Evolutionary conservation across 2,797 vertebrate genomes (phyloP), one percentile per base, ranked within the genome.

Genomic region (Accipiter badius): DNA sequence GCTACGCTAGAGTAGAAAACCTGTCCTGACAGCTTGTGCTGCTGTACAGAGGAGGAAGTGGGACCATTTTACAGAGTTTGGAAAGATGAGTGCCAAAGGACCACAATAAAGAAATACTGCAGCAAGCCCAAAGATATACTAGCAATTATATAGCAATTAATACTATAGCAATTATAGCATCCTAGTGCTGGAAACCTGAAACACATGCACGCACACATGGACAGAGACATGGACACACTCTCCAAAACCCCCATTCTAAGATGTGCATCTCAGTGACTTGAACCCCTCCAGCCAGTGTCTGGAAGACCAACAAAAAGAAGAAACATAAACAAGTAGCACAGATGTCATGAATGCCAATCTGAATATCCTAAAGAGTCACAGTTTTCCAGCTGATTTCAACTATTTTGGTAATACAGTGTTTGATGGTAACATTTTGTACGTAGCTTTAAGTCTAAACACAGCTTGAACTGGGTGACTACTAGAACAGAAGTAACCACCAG

Each of bases 201-300:
- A 78, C 8, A 46, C 26, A 37, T 3, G 9, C 24, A n/a, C 0
- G 0, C 52, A 73, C 6, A 19, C 15, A 8, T 4, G 35, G 39
- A 40, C 3, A 39, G 31, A 63, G 31, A 37, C 19, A 47, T 0
- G 3, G 31, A 63, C 20, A 82, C 6, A 10, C 7, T 59, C 31
- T 47, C 15, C 10, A 39, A 86, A 88, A 88, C 83, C 29, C 8
- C 52, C 37, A 40, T 72, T 67, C 65, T 61, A 54, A 65, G 35
- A 54, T 4, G 2, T 3, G 15, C 7, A 29, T 33, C 69, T 74
- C 44, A 78, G 33, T 74, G 40, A 74, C 57, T 65, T 71, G 33
- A 86, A 62, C 13, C 31, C 11, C 28, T 84, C 13, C 49, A 92
- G 33, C 14, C 2, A 0, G 13, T 37, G 15, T 49, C 28, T 54